A percentile compares a stretch with the other conserved stretches of the same genome.
Conservation (phyloP, 2,113 vertebrate genomes). For the Noturus placidus region DNA sequence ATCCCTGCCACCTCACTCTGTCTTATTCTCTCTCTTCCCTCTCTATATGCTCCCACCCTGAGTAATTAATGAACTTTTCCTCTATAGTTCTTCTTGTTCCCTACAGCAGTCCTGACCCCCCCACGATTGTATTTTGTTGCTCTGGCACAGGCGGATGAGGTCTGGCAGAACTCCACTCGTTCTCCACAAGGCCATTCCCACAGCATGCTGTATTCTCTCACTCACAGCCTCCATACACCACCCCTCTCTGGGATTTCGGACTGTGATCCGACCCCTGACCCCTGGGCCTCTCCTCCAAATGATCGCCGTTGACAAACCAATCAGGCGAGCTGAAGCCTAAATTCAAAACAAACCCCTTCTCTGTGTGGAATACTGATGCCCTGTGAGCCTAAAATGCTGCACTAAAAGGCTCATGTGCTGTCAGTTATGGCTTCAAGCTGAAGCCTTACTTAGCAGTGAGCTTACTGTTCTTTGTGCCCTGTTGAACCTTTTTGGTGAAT, state of each 20-base stretch:
- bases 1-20: not conserved
- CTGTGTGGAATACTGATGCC: not conserved
- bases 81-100: slow-evolving; percentile 39
- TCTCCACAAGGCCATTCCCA: slow-evolving; percentile 45
- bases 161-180: slow-evolving; percentile 40
- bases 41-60: slow-evolving; percentile 16
- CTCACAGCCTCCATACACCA: slow-evolving; percentile 13
- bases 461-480: not conserved
- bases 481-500: not conserved
- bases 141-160: slow-evolving; percentile 40
- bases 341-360: slow-evolving; percentile 24
- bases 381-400: not conserved
- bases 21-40: not conserved
- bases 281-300: slow-evolving; percentile 30
- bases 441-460: not conserved
- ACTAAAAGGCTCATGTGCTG: not conserved
- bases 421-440: slow-evolving; percentile 10
- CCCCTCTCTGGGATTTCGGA: slow-evolving; percentile 6
- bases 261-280: slow-evolving; percentile 26
- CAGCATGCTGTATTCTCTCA: slow-evolving; percentile 25
- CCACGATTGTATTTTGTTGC: slow-evolving; percentile 34
- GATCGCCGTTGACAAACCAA: slow-evolving; percentile 39
- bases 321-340: slow-evolving; percentile 38
- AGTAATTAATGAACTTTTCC: slow-evolving; percentile 48
- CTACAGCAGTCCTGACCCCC: slow-evolving; percentile 29